phyloP scores from a whole-genome alignment of 2,113 vertebrate species.

The Nanorana parkeri region DNA sequence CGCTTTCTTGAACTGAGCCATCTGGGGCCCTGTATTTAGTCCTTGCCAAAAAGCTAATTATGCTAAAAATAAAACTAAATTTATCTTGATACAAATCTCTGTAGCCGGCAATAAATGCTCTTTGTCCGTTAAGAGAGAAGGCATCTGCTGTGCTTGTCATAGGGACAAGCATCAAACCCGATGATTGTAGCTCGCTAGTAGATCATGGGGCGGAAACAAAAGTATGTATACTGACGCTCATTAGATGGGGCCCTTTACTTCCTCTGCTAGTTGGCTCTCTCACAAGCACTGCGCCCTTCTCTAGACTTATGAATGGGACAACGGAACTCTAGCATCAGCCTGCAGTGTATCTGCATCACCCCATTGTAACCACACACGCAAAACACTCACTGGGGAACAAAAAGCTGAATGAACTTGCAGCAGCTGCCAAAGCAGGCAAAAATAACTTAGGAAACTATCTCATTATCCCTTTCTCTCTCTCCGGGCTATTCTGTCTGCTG shows the following conservation, averaged over 20 bases:
- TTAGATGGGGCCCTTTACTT: conserved; percentile 65
- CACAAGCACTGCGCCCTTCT: conserved; percentile 62
- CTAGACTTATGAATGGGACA: conserved; percentile 68
- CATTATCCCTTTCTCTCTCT: conserved; percentile 75
- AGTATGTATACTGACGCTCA: conserved; percentile 56
- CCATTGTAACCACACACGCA: conserved; percentile 78
- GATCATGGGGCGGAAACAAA: conserved; percentile 52
- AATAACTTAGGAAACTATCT: conserved; percentile 81
- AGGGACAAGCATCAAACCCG: conserved; percentile 57
- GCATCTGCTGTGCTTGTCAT: conserved; percentile 59
- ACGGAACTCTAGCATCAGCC: conserved; percentile 72
- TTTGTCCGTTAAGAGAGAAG: conserved; percentile 65
- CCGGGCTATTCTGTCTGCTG: conserved; percentile 68
- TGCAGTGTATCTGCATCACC: conserved; percentile 69
- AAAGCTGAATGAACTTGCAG: conserved; percentile 76
- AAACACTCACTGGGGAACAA: conserved; percentile 77
- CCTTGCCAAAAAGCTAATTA: conserved; percentile 51
- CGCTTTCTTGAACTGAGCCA: conserved; percentile 34
- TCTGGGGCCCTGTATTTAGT: conserved; percentile 42
- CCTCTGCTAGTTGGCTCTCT: conserved; percentile 63
- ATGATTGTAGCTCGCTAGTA: not conserved
- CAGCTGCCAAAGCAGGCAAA: conserved; percentile 78
- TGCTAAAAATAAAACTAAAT: conserved; percentile 47
- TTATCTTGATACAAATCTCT: conserved; percentile 20
- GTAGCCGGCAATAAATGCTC: not conserved